Base-by-base conservation (phyloP, 1,140 invertebrate species). In the Eupristina koningsbergeri region DNA sequence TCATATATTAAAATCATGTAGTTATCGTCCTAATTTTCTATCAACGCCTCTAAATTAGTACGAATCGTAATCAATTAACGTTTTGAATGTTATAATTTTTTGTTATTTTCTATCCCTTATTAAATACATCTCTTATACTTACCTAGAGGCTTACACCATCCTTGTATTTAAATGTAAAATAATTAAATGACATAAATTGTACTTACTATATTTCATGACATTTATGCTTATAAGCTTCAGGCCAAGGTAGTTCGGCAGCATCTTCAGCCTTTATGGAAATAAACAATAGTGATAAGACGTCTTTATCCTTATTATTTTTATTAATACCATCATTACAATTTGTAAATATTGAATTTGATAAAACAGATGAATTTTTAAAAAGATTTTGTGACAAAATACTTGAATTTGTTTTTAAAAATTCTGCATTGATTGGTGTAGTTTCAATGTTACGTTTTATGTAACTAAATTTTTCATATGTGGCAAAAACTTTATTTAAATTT, bases 181-280 rank as follows among this genome's bases (percentile, higher is more conserved):
- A 53, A 19, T 19, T 15, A 15, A 3, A 74, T 31, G 53, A 61
- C 6, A 31, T 50, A 77, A 61, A 69, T 50, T 53, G 71, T 86
- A 94, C 94, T 94, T 89, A 95, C 94, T 95, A 93, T 81, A 96
- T 93, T 89, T 94, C 95, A 91, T 94, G 93, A 89, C 92, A 93
- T 89, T 93, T 94, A 76, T 93, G 94, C 84, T 93, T 90, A 64
- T 93, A 90, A 39, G 94, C 89, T 58, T 94, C 89, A 7, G 94
- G 93, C 93, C 94, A 95, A 19, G 87, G 29, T 47, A 93, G 88
- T 53, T 82, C 81, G 22, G 85, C 89, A 67, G 85, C 90, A 31
- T 92, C 91, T 7, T 90, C 81, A 29, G 92, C 89, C 26, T 85
- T 86, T 34, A 86, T 67, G 7, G 90, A 89, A 3, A 80, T 84